Evolutionary conservation across 2,888 invertebrate species (phyloP), one percentile per base, ranked within the genome.

Genomic region (Rhingia campestris): DNA sequence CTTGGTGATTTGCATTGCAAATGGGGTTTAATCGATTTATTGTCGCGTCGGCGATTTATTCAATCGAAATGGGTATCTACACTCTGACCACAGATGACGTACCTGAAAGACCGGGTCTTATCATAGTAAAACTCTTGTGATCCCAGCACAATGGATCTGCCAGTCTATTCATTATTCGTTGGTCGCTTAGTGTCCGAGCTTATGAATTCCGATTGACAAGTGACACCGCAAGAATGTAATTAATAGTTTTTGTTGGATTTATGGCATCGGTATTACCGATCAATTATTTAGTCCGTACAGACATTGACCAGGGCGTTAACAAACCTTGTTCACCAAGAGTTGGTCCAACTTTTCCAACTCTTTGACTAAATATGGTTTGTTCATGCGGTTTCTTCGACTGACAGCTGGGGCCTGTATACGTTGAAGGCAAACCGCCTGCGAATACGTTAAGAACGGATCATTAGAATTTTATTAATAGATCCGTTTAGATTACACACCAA

Each of bases 1-100:
- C 4, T 37, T 51, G n/a, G n/a, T n/a, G 47, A 74, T 81, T 75
- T 81, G 81, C 54, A 75, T 64, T 70, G 45, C 69, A 81, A 81
- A 81, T 75, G 69, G n/a, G 81, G 63, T 39, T 70, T 70, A 81
- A 75, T 75, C 81, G 75, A 81, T 75, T 69, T 75, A 75, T 70
- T 59, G 69, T 32, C 35, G 39, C 61, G 61, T 49, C 39, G 54
- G 39, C 61, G 59, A 69, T 70, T 70, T 79, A 41, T 59, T 66
- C 47, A 59, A 73, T 63, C 64, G 53, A 39, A 66, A 53, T 58
- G 14, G 3, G 22, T 22, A 47, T 10, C 7, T 53, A 14, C 43
- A 4, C 1, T 2, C 7, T 43, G 41, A 6, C 43, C 22, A n/a
- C 12, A 41, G 33, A 53, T 41, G 64, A 41, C 41, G 39, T 35